phyloP scores from a whole-genome alignment of 2,113 vertebrate genomes.

The Bubo scandiacus region DNA sequence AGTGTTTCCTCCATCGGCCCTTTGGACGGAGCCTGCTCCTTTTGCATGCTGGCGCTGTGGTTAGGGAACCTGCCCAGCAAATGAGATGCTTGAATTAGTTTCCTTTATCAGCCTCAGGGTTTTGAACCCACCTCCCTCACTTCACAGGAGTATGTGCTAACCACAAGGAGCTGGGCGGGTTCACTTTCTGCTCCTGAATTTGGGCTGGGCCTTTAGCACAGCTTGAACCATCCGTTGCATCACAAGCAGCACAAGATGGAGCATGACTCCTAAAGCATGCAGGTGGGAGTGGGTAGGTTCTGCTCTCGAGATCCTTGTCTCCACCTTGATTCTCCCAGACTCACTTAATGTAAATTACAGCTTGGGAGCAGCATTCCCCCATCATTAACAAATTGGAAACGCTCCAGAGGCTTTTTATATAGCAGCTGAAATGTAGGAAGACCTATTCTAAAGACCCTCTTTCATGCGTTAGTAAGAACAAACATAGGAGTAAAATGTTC shows the following conservation, averaged over 20 bases:
- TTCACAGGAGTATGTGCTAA: background rate
- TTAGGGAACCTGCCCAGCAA: background rate
- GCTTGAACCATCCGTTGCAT: background rate
- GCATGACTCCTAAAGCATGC: background rate
- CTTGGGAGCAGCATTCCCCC: background rate
- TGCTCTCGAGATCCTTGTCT: constrained; percentile 14
- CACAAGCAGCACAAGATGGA: constrained; percentile 35
- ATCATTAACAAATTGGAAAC: background rate
- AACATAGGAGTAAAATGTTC: fast-evolving
- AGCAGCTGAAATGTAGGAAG: background rate
- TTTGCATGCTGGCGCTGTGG: background rate
- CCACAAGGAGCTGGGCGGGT: background rate
- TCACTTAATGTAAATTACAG: background rate
- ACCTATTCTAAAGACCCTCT: background rate
- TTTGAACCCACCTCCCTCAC: background rate
- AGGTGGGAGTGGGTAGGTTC: background rate
- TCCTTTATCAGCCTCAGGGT: background rate
- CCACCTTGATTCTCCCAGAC: background rate
- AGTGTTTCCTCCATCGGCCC: background rate
- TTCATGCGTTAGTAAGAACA: background rate
- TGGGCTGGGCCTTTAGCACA: constrained; percentile 18
- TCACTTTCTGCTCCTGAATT: background rate
- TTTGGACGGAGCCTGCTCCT: background rate
- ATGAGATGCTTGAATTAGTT: background rate
- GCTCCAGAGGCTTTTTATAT: background rate